Evolutionary conservation across 2,888 invertebrate species (phyloP), one percentile per base, ranked within the genome.

Genomic region (Platycheirus albimanus): DNA sequence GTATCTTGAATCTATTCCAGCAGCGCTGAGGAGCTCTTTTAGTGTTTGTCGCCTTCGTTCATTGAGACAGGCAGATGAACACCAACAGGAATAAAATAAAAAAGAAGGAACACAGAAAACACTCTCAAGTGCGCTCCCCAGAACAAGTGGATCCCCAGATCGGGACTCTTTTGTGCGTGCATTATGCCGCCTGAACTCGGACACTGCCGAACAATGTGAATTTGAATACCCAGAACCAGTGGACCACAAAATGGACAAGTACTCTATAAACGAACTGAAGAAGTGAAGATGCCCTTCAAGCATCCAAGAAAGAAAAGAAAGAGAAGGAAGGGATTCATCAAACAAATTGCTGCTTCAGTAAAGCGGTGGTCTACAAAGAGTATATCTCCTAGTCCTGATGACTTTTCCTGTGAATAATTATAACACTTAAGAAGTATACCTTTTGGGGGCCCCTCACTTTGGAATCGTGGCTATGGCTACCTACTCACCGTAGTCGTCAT

Each of bases 331-430:
- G 74, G 74, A 83, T 78, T 74, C 83, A 83, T 83, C 83, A 83
- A 83, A 74, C 77, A 72, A 77, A 83, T 78, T 83, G 83, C 77
- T 83, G 78, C 67, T 72, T 78, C 72, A 64, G 30, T 83, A 63
- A 51, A 78, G 83, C 83, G 83, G 83, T 72, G 56, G 72, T 49
- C 51, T 70, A 77, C 83, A 77, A 78, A 83, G 78, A 72, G 67
- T 45, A 49, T 19, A 49, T 19, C 20, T 61, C 33, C 67, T 83
- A 83, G 83, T 56, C 63, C 76, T 67, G 83, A 83, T 83, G 83
- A 83, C 83, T 83, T 78, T 83, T 83, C 74, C 77, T 58, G 69
- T 83, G 83, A 83, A 83, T 83, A 83, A 83, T 83, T 83, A 83
- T 83, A 83, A 78, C 83, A 83, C 83, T 77, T 83, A 83, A 74